Base-by-base conservation (phyloP, 2,113 vertebrate species). In the Daphoenositta chrysoptera region DNA sequence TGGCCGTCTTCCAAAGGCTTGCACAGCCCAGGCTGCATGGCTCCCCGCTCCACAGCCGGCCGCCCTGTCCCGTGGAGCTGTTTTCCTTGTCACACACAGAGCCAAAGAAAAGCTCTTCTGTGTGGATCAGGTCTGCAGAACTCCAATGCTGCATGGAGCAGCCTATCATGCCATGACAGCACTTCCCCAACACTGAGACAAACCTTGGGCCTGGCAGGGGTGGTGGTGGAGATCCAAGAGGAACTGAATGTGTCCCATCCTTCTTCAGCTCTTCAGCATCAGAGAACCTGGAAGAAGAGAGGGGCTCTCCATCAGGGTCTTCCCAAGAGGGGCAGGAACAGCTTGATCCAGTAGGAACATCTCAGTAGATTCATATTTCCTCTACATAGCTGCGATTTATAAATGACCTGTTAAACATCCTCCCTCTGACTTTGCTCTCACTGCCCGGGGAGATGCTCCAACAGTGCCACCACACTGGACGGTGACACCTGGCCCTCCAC, bases 381-480 rank as follows among this genome's bases (percentile, higher is more conserved):
- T 30, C 20, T 22, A 0, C 0, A 1, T 1, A 11, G 24, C 51
- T 50, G 20, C 2, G 4, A 17, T 18, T 61, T 4, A 6, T 8
- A 11, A 13, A 13, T 0, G 6, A 2, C 10, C 8, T 1, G 10
- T 5, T 22, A n/a, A 21, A 1, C 9, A 13, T 5, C 57, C 42
- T 24, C 24, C 20, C 24, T 10, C 37, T 28, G 83, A 1, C 17
- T 5, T 16, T 1, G 17, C 50, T 56, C 40, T 8, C 3, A 9
- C 6, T 30, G 53, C 63, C 19, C 60, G 16, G 58, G 47, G 35
- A 21, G 7, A 6, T 6, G 63, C 31, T 39, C 33, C 18, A 7
- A 1, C 0, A 3, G 23, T 66, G 66, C 8, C 33, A 10, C 33
- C 14, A 1, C 1, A 0, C n/a, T 15, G 30, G 33, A 9, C 30